Evolutionary conservation across 2,888 invertebrate species (phyloP).

Genomic region (Nemoura dubitans): DNA sequence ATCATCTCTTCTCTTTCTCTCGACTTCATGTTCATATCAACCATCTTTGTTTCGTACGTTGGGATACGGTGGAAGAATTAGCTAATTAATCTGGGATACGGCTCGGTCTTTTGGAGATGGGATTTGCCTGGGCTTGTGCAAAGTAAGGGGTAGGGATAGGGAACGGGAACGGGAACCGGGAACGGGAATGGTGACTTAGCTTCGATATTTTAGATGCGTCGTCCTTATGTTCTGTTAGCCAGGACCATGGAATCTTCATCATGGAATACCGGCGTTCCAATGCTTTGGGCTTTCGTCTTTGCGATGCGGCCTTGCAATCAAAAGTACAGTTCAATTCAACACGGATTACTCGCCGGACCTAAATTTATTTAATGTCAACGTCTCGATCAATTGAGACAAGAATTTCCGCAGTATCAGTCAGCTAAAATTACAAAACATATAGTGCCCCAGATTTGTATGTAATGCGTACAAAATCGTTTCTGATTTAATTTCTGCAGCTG

Average conservation of each 20-base stretch:
- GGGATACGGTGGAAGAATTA: slow-evolving; percentile 47
- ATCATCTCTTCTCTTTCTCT: slow-evolving; percentile 41
- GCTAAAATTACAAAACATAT: background rate
- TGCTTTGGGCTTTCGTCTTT: background rate
- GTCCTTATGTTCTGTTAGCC: background rate
- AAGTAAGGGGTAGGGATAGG: background rate
- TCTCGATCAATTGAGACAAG: slow-evolving; percentile 12
- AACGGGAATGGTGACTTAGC: slow-evolving; percentile 13
- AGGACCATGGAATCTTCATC: background rate
- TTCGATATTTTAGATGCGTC: background rate
- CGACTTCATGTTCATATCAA: slow-evolving; percentile 30
- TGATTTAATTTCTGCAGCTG: background rate
- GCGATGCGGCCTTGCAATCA: background rate
- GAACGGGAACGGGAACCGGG: background rate
- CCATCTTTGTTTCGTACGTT: slow-evolving; percentile 32
- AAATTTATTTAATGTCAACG: slow-evolving; percentile 1
- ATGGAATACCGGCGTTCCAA: background rate
- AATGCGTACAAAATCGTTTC: background rate
- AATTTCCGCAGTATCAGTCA: background rate
- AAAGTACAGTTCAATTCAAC: background rate
- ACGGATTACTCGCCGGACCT: background rate
- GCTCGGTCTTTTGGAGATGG: slow-evolving; percentile 28
- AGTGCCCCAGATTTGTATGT: background rate
- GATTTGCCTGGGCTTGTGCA: slow-evolving; percentile 8
- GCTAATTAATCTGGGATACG: slow-evolving; percentile 49